Base-by-base conservation (phyloP, 2,888 invertebrate species). In the Antitype chi region DNA sequence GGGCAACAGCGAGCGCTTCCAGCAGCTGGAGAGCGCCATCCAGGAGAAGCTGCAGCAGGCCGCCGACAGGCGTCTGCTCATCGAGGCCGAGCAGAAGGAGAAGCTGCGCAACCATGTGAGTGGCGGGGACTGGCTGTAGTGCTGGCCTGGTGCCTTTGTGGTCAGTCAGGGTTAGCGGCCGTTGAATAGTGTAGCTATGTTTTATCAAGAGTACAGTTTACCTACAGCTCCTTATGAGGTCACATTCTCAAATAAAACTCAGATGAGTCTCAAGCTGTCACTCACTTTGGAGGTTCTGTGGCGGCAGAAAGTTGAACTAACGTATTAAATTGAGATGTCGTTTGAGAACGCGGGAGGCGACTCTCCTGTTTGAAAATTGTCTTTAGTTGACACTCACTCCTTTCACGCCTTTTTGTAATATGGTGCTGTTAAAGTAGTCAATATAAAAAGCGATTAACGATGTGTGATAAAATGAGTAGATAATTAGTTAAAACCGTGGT, bases 41-140 rank as follows among this genome's bases (percentile, higher is more conserved):
- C 97, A 98, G 93, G 95, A 95, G 91, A 96, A 96, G 93, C 92
- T 96, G 90, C 93, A 93, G 89, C 95, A 94, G 86, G 95, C 95
- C 74, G 97, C 98, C 89, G 97, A 97, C 90, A 98, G 98, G 90
- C 97, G 98, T 69, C 97, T 97, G 90, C 97, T 97, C 88, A 96
- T 98, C 85, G 98, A 98, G 92, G 97, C 97, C 88, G 98, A 98
- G 92, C 98, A 98, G 92, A 97, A 97, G 93, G 98, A 98, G 94
- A 98, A 98, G 92, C 97, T 98, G 87, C 98, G 98, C 92, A 98
- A 97, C 94, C 98, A 98, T 92, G 98, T 80, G 53, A 80, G 79
- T 80, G 23, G 5, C 7, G 11, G 13, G 32, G 20, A 32, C n/a
- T 38, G n/a, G n/a, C 0, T 53, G 23, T 38, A 47, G 17, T 55